These are phyloP conservation scores for Panzeria rudis DNA, from an alignment of 2,888 invertebrate species.

Conservation along the genomic window DNA sequence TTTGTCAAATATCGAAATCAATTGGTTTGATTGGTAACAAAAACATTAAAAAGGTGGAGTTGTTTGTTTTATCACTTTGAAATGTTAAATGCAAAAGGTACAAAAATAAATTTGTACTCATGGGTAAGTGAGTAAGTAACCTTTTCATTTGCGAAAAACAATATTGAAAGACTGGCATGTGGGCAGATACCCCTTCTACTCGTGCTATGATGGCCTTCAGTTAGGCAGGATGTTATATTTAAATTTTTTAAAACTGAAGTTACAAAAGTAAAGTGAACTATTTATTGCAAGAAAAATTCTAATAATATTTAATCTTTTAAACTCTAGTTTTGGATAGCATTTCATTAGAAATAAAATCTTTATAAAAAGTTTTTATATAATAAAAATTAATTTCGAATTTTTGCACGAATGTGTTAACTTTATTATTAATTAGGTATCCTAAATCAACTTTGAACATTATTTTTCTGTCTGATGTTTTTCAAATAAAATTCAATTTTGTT, in stretches of 20 bases:
- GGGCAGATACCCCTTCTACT: background rate
- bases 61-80: slow-evolving; percentile 59
- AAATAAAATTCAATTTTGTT: background rate
- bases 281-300: background rate
- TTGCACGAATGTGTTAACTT: no score
- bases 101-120: slow-evolving; percentile 33
- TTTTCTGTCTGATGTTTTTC: background rate
- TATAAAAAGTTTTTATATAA: background rate
- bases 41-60: slow-evolving; percentile 71
- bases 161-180: slow-evolving; percentile 9
- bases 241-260: background rate
- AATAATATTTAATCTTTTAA: no score
- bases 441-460: background rate
- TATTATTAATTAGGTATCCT: background rate
- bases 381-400: no score
- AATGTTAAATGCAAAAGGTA: slow-evolving; percentile 29
- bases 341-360: no score
- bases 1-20: slow-evolving; percentile 16
- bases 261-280: no score
- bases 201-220: background rate
- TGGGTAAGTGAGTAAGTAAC: slow-evolving; percentile 32
- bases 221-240: background rate
- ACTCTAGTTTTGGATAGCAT: no score
- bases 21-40: slow-evolving; percentile 45
- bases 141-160: slow-evolving; percentile 10